Evolutionary conservation across 2,113 vertebrate genomes (phyloP).

Genomic region (Podarcis cretensis): DNA sequence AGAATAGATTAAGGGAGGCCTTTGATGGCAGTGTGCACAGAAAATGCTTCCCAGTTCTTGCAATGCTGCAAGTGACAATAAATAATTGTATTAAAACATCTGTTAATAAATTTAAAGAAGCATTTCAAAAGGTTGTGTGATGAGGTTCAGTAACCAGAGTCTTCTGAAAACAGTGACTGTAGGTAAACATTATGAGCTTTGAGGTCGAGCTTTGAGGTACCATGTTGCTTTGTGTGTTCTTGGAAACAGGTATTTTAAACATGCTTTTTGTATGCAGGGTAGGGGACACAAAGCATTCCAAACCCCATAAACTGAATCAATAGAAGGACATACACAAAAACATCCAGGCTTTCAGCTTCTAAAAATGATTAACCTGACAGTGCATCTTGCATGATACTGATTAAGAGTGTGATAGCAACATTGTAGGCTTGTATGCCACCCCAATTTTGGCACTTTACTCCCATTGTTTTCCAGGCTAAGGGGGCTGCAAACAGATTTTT

Average conservation of each 20-base stretch:
- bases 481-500: too few species aligned
- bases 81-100: background rate
- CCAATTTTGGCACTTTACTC: too few species aligned
- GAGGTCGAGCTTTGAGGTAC: background rate
- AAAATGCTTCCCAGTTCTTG: background rate
- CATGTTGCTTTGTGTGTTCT: background rate
- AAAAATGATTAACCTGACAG: background rate
- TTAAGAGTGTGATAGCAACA: background rate
- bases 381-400: background rate
- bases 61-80: background rate
- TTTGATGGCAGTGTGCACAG: background rate
- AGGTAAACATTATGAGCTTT: background rate
- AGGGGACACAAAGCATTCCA: too few species aligned
- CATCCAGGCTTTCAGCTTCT: background rate
- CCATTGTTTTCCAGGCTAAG: too few species aligned
- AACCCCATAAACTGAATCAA: too few species aligned
- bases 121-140: background rate
- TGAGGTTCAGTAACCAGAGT: background rate
- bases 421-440: background rate
- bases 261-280: background rate
- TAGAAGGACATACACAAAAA: too few species aligned
- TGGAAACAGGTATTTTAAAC: background rate
- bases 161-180: background rate
- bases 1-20: background rate
- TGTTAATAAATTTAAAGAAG: background rate